Conservation (phyloP, 2,113 vertebrate genomes). For the Monopterus albus region DNA sequence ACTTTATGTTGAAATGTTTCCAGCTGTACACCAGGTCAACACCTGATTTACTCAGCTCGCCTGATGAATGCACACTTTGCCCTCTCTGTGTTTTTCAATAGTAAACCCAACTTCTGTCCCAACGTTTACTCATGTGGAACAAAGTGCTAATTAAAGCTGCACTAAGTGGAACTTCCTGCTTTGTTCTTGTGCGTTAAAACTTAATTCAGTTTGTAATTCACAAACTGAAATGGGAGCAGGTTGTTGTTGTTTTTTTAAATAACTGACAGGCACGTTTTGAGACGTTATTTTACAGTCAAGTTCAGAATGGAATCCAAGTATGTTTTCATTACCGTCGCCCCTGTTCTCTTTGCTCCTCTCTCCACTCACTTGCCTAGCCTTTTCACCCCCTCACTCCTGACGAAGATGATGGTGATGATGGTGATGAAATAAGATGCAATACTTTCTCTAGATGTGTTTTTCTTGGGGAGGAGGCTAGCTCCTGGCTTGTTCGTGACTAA, state of each 20-base stretch:
- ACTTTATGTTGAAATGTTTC: slow-evolving; percentile 19
- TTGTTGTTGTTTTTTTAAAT: slow-evolving; percentile 44
- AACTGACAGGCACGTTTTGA: slow-evolving; percentile 42
- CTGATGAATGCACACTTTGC: slow-evolving; percentile 21
- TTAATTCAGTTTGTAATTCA: slow-evolving; percentile 24
- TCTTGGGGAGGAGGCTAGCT: slow-evolving; percentile 81
- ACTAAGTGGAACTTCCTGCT: slow-evolving; percentile 20
- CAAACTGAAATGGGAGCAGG: no score
- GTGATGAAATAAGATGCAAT: slow-evolving; percentile 87
- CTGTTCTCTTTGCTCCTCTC: slow-evolving; percentile 56
- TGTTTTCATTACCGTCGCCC: slow-evolving; percentile 57
- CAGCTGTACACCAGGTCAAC: neutral
- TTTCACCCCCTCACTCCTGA: slow-evolving; percentile 84
- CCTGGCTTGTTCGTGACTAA: slow-evolving; percentile 84
- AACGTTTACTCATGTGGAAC: slow-evolving; percentile 24
- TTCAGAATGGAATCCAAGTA: slow-evolving; percentile 52
- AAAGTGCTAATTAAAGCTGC: slow-evolving; percentile 45
- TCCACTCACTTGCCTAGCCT: slow-evolving; percentile 77
- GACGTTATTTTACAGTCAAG: slow-evolving; percentile 54
- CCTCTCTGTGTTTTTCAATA: neutral
- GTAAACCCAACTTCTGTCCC: slow-evolving; percentile 21
- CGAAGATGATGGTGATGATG: slow-evolving; percentile 84
- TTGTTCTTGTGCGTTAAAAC: slow-evolving; percentile 20
- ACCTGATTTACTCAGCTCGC: slow-evolving; percentile 34
- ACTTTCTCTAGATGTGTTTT: slow-evolving; percentile 81